A percentile compares a stretch with the other conserved stretches of the same genome.
These are phyloP conservation scores for Rhea pennata DNA, from an alignment of 2,113 vertebrate genomes.

Conservation along the genomic window DNA sequence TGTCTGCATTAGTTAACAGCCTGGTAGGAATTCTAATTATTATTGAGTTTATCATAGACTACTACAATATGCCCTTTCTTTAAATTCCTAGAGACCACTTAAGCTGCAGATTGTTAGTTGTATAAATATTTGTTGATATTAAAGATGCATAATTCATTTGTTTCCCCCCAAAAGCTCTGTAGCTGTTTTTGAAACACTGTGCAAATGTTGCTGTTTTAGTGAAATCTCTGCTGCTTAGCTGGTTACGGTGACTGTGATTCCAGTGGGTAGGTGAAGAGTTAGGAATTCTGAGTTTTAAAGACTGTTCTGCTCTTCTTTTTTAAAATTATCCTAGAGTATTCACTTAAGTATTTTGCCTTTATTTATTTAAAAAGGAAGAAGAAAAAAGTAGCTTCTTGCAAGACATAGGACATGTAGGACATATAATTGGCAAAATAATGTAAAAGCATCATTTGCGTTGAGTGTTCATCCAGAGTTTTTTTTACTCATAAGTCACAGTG, in stretches of 20 bases:
- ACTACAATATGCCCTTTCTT: conserved; percentile 50
- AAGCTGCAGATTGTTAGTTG: conserved; percentile 64
- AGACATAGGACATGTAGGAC: not conserved
- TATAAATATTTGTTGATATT: conserved; percentile 72
- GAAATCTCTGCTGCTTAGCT: not conserved
- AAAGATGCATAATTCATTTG: conserved; percentile 70
- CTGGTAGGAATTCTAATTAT: conserved; percentile 76
- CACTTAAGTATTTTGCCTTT: not conserved
- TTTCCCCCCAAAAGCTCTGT: conserved; percentile 31
- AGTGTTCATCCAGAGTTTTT: not conserved
- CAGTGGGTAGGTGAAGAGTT: not conserved
- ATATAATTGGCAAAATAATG: not conserved
- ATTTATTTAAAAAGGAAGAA: not conserved
- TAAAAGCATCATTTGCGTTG: not conserved
- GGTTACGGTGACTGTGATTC: not conserved
- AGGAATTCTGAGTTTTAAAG: not conserved
- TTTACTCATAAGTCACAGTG: not conserved
- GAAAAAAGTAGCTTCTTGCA: not conserved
- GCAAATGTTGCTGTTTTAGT: not conserved
- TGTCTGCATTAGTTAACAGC: conserved; percentile 72
- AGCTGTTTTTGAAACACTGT: not conserved
- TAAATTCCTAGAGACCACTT: conserved; percentile 69
- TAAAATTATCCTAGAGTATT: not conserved
- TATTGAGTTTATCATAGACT: conserved; percentile 63
- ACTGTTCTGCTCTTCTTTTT: not conserved